A percentile compares a stretch with the other conserved stretches of the same genome.
Conservation (phyloP, 2,888 invertebrate species). For the Eupeodes latifasciatus region DNA sequence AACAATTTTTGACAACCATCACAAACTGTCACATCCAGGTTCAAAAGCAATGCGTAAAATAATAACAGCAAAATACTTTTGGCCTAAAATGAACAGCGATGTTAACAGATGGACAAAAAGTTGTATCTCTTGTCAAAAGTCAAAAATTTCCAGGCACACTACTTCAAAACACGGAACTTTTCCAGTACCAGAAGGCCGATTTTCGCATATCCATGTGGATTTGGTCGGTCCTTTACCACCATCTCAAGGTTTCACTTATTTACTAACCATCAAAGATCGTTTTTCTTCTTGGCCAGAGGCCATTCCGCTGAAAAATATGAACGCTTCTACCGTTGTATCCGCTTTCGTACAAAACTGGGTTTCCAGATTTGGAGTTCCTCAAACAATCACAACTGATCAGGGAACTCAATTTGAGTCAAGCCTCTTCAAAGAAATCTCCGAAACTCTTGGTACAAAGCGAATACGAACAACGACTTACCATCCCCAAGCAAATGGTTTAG, state of each 20-base stretch:
- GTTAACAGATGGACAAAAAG: too few species aligned
- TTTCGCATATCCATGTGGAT: constrained; percentile 77
- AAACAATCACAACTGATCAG: constrained; percentile 54
- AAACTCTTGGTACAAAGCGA: not conserved
- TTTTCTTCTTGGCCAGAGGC: constrained; percentile 60
- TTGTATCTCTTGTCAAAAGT: too few species aligned
- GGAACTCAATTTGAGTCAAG: constrained; percentile 55
- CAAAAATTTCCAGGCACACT: too few species aligned
- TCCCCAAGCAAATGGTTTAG: too few species aligned
- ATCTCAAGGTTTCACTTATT: constrained; percentile 31
- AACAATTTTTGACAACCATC: constrained; percentile 41
- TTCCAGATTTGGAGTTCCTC: constrained; percentile 51
- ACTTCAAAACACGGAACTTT: too few species aligned
- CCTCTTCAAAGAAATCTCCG: not conserved
- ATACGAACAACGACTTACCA: too few species aligned
- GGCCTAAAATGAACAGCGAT: too few species aligned
- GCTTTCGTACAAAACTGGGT: constrained; percentile 50
- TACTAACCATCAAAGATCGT: constrained; percentile 49
- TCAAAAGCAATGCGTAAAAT: too few species aligned
- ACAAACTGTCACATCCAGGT: too few species aligned
- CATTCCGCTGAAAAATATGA: constrained; percentile 30
- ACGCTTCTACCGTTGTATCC: constrained; percentile 35
- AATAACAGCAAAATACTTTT: too few species aligned
- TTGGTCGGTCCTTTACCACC: constrained; percentile 21
- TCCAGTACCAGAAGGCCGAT: not conserved